phyloP scores from a whole-genome alignment of 2,113 vertebrate genomes.

The Telmatochromis sp. region DNA sequence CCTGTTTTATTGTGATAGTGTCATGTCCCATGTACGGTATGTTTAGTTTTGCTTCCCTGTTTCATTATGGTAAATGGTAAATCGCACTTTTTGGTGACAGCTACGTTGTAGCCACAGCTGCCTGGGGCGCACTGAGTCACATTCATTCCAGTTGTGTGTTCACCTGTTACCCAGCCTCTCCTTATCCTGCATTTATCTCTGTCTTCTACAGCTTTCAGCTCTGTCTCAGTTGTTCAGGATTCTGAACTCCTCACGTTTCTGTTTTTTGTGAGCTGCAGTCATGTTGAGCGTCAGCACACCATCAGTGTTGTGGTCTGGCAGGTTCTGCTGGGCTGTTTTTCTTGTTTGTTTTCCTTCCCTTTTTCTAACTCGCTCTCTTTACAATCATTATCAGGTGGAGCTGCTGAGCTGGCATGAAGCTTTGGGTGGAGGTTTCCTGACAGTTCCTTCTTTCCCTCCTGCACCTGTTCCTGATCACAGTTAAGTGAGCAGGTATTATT shows the following conservation, averaged over 20 bases:
- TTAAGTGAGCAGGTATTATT: neutral
- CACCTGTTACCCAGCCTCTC: neutral
- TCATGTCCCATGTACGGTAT: neutral
- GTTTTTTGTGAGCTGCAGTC: neutral
- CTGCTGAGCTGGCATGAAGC: neutral
- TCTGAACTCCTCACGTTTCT: neutral
- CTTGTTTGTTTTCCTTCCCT: neutral
- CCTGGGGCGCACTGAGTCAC: neutral
- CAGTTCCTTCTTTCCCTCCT: neutral
- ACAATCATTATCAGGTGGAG: neutral
- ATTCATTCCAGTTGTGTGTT: neutral
- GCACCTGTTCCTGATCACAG: neutral
- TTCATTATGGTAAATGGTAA: neutral
- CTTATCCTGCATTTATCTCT: neutral
- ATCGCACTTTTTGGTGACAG: rapidly evolving
- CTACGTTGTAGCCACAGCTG: rapidly evolving
- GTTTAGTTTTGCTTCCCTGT: neutral
- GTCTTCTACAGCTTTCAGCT: neutral
- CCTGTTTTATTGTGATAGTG: neutral
- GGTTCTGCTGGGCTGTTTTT: neutral
- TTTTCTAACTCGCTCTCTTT: neutral
- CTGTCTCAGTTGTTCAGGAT: neutral
- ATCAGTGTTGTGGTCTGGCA: neutral
- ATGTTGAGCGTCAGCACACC: neutral
- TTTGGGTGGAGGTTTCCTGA: neutral